A percentile compares a stretch with the other conserved stretches of the same genome.
Evolutionary conservation across 1,140 invertebrate genomes (phyloP).

Genomic region (Penaeus indicus): DNA sequence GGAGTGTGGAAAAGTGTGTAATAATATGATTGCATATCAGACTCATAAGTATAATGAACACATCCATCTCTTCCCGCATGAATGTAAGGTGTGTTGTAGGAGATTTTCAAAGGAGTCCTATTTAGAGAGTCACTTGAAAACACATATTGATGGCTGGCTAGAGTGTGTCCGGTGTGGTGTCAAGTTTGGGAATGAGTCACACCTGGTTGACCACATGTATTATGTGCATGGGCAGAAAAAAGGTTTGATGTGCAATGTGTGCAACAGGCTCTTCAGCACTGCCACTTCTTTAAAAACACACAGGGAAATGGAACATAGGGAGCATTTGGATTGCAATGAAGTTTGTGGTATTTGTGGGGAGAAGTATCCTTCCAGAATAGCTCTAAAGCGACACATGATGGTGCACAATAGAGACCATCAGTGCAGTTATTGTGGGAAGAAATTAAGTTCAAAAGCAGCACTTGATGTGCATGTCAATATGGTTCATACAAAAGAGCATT

Average conservation of each 20-base stretch:
- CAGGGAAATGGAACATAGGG: slow-evolving; percentile 58
- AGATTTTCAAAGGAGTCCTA: slow-evolving; percentile 49
- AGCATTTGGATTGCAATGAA: slow-evolving; percentile 47
- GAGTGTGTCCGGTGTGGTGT: slow-evolving; percentile 51
- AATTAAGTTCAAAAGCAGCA: slow-evolving; percentile 55
- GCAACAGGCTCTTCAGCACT: slow-evolving; percentile 49
- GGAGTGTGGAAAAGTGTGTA: slow-evolving; percentile 58
- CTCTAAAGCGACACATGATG: slow-evolving; percentile 55
- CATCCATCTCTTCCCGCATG: slow-evolving; percentile 53
- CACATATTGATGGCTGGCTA: slow-evolving; percentile 47
- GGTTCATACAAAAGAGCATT: slow-evolving; percentile 53
- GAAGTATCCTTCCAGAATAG: slow-evolving; percentile 47
- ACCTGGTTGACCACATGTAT: slow-evolving; percentile 58
- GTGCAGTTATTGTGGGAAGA: slow-evolving; percentile 45
- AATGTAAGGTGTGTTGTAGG: slow-evolving; percentile 52
- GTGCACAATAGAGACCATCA: slow-evolving; percentile 42
- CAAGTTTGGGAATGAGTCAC: slow-evolving; percentile 56
- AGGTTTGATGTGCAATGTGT: slow-evolving; percentile 51
- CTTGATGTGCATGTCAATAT: slow-evolving; percentile 58
- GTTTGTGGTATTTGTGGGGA: slow-evolving; percentile 44
- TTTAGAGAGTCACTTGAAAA: slow-evolving; percentile 54
- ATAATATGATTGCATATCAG: slow-evolving; percentile 55
- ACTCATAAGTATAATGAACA: slow-evolving; percentile 58
- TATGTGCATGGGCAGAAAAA: slow-evolving; percentile 61
- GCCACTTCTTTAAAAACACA: slow-evolving; percentile 54